Base-by-base conservation (phyloP, 2,888 invertebrate species). In the Agonopterix heracliana region DNA sequence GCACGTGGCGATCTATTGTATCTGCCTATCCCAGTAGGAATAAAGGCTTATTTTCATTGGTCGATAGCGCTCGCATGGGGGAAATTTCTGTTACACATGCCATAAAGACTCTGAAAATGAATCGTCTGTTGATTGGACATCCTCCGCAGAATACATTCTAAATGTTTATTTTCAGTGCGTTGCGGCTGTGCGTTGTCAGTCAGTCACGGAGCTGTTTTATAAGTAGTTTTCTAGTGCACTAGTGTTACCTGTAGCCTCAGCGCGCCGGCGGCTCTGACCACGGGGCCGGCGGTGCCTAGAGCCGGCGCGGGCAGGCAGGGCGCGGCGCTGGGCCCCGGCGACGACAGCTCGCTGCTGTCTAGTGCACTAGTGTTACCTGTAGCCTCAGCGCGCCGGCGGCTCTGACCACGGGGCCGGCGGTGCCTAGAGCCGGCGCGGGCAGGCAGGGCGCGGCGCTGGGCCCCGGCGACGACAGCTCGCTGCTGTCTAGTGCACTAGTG, bases 341-440 rank as follows among this genome's bases (percentile, higher is more conserved):
- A 54, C 26, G 17, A 17, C 17, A 17, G 17, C 17, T 17, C 4
- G 17, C 4, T 17, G 17, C 17, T 17, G 17, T 17, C 17, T 17
- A 17, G 17, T 17, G 17, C 17, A 17, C 17, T 17, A 36, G 36
- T 36, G 8, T 41, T 51, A 90, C 89, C 68, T 90, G 90, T 2
- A 91, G 64, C 10, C 91, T 65, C 50, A 81, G 70, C 3, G 80
- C 68, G 0, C 89, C 87, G 0, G 88, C 87, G 0, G 86, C 80
- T 0, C 88, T 54, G 0, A 87, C 87, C 0, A 88, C 72, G 0
- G 88, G 88, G 0, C 88, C 87, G 5, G 84, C 84, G 3, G 73
- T 68, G 14, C 88, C 87, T 1, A 87, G 68, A 52, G 81, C 75
- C 38, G 66, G 70, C 9, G 58, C 59, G 34, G 63, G 54, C 26